Evolutionary conservation across 2,113 vertebrate species (phyloP).

Genomic region (Balaeniceps rex): DNA sequence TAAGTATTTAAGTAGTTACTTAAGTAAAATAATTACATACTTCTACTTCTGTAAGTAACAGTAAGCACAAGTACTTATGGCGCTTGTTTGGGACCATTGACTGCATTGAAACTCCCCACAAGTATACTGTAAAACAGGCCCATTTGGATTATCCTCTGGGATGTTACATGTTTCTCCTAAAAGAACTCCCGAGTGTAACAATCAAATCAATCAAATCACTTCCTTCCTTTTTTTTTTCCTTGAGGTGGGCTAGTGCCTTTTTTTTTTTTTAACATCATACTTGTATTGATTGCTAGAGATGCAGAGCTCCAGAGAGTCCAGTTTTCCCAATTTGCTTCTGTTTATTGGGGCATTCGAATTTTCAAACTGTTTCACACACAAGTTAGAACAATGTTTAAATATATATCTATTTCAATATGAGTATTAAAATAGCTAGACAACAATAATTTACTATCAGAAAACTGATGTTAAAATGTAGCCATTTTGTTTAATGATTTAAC

Average conservation of each 20-base stretch:
- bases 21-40: neutral
- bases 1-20: neutral
- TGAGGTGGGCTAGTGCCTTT: neutral
- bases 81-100: neutral
- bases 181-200: neutral
- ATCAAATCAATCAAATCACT: neutral
- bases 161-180: neutral
- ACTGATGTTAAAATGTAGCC: neutral
- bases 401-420: neutral
- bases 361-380: neutral
- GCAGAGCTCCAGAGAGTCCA: neutral
- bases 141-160: neutral
- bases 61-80: neutral
- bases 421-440: neutral
- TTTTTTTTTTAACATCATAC: neutral
- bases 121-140: neutral
- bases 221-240: neutral
- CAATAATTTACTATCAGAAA: neutral
- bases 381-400: neutral
- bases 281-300: neutral
- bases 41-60: neutral
- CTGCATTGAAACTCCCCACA: neutral
- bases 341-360: neutral
- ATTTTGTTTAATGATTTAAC: neutral
- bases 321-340: neutral